Evolutionary conservation across 2,113 vertebrate species (phyloP).

Genomic region (Plotosus lineatus): DNA sequence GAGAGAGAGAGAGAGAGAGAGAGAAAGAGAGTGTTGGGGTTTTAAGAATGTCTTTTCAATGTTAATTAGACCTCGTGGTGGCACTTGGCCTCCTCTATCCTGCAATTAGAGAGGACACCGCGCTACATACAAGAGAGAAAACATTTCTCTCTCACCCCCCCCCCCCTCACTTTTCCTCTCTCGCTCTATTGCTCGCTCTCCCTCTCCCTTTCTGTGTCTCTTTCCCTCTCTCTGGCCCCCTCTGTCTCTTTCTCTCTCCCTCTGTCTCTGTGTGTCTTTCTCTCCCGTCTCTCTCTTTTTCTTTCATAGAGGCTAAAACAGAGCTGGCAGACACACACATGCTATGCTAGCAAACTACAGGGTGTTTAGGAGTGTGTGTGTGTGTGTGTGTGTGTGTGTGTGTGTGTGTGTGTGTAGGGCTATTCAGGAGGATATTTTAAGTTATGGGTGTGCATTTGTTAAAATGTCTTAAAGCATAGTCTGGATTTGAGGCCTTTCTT

Average conservation of each 20-base stretch:
- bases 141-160: background rate
- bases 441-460: conserved; percentile 55
- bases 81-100: conserved; percentile 5
- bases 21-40: background rate
- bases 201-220: background rate
- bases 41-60: conserved; percentile 9
- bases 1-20: background rate
- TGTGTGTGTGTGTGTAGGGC: conserved; percentile 11
- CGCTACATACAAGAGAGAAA: background rate
- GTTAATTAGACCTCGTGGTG: conserved; percentile 62
- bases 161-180: no score
- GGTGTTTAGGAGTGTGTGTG: background rate
- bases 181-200: background rate
- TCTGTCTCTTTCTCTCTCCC: background rate
- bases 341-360: background rate
- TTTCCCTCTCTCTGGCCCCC: background rate
- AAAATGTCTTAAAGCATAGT: conserved; percentile 59
- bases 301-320: background rate
- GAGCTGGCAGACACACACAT: background rate
- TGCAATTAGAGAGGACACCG: background rate
- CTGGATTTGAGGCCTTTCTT: conserved; percentile 61
- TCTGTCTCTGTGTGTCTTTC: background rate
- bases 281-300: background rate
- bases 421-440: conserved; percentile 29
- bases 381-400: background rate